phyloP scores from a whole-genome alignment of 1,140 invertebrate genomes.

The Halyomorpha halys region DNA sequence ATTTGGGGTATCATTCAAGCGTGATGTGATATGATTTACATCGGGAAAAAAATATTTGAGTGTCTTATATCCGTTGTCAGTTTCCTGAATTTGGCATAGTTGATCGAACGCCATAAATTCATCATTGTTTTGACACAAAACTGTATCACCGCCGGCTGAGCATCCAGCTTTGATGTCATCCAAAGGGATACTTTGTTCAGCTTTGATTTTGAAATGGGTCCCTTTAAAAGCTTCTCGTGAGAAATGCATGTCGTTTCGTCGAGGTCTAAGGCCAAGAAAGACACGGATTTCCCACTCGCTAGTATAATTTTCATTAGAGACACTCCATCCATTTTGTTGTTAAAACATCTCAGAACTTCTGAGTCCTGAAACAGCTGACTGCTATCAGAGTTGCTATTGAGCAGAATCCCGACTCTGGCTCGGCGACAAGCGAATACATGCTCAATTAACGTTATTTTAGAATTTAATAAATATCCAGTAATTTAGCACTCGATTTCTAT shows the following conservation, averaged over 20 bases:
- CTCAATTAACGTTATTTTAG: too few species aligned
- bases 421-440: too few species aligned
- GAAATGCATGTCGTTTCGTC: slow-evolving; percentile 14
- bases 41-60: slow-evolving; percentile 16
- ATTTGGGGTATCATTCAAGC: background rate
- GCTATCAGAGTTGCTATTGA: slow-evolving; percentile 6
- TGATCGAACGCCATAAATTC: slow-evolving; percentile 8
- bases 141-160: background rate
- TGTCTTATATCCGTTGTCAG: background rate
- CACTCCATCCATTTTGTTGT: slow-evolving; percentile 12
- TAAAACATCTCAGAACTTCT: slow-evolving; percentile 15
- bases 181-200: background rate
- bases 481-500: too few species aligned
- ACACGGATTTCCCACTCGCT: slow-evolving; percentile 3
- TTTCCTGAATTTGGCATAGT: background rate
- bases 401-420: background rate
- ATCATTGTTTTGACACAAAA: slow-evolving; percentile 10
- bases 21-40: background rate
- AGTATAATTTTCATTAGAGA: background rate
- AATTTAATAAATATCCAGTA: too few species aligned
- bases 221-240: slow-evolving; percentile 10
- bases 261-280: background rate
- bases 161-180: background rate
- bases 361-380: background rate
- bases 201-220: slow-evolving; percentile 14